These are phyloP conservation scores for Rhyacichthys aspro DNA, from an alignment of 2,797 vertebrate species.

Conservation along the genomic window DNA sequence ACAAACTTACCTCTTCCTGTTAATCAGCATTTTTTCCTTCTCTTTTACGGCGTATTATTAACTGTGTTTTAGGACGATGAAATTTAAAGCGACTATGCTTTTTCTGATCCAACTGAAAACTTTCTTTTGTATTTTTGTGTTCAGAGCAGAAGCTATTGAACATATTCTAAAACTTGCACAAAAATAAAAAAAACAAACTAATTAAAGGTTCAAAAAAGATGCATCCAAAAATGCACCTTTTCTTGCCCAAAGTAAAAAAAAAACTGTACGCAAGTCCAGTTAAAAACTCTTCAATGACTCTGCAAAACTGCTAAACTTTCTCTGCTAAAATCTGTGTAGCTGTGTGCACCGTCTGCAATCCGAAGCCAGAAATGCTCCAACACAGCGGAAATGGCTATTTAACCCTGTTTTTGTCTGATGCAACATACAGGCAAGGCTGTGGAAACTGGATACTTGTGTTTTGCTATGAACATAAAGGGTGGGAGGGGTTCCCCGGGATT, in stretches of 20 bases:
- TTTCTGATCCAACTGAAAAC: conserved; percentile 66
- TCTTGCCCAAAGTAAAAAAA: conserved; percentile 14
- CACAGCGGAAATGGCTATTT: conserved; percentile 71
- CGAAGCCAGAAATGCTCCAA: conserved; percentile 54
- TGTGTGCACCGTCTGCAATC: conserved; percentile 44
- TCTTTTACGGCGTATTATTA: conserved; percentile 55
- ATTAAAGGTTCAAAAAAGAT: conserved; percentile 52
- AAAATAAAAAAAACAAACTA: conserved; percentile 5
- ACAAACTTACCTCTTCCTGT: conserved; percentile 64
- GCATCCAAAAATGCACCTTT: conserved; percentile 64
- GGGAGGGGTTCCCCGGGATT: conserved; percentile 68
- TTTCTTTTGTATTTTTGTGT: conserved; percentile 57
- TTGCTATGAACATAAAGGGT: conserved; percentile 66
- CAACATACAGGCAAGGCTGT: conserved; percentile 77
- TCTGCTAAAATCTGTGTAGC: conserved; percentile 19
- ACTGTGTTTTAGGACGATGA: conserved; percentile 74
- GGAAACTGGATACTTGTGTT: conserved; percentile 74
- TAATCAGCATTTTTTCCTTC: conserved; percentile 77
- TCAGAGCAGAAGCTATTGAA: conserved; percentile 73
- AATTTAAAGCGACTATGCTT: conserved; percentile 69
- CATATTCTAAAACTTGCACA: conserved; percentile 74
- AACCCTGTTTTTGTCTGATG: conserved; percentile 79
- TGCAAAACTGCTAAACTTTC: conserved; percentile 13
- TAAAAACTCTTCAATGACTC: conserved; percentile 16
- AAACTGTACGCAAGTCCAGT: conserved; percentile 11